Evolutionary conservation across 2,113 vertebrate genomes (phyloP).

Genomic region (Microtus oregoni): DNA sequence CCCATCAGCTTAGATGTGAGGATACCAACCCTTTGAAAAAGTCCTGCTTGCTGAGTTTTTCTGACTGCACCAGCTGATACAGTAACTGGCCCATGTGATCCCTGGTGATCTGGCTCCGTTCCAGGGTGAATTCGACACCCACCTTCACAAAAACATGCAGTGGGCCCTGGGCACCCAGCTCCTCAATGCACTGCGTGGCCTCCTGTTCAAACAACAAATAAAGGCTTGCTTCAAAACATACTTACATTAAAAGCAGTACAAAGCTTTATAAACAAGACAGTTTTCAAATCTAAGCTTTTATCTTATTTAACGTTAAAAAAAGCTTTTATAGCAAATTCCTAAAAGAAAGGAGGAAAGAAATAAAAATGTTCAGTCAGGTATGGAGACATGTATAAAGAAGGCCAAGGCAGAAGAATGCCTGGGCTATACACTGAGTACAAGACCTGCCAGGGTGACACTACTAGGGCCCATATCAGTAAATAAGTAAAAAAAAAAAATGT

Average conservation of each 20-base stretch:
- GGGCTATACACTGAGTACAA: too few species aligned
- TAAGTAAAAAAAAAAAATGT: not conserved
- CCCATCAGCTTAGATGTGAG: not conserved
- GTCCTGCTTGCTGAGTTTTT: slow-evolving; percentile 92
- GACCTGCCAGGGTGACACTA: not conserved
- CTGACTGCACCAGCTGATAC: slow-evolving; percentile 93
- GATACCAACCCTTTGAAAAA: slow-evolving; percentile 94
- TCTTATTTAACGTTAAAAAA: not conserved
- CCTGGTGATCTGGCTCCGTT: slow-evolving; percentile 96
- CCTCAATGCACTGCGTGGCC: slow-evolving; percentile 96
- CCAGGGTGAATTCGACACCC: slow-evolving; percentile 96
- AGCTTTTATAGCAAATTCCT: not conserved
- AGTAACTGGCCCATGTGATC: slow-evolving; percentile 97
- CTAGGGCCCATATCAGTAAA: not conserved
- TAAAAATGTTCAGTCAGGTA: not conserved
- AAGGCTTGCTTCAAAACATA: not conserved
- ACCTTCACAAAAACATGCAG: slow-evolving; percentile 93
- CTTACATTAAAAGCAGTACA: slow-evolving; percentile 28
- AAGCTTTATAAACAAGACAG: not conserved
- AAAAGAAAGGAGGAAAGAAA: not conserved
- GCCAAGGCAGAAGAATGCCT: not conserved
- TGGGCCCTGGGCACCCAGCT: slow-evolving; percentile 89
- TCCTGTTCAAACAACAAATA: slow-evolving; percentile 87
- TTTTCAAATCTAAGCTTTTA: not conserved
- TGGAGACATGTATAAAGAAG: not conserved